Evolutionary conservation across 2,797 vertebrate species (phyloP), one percentile per base, ranked within the genome.

Genomic region (Stomatorhinus walkeri): DNA sequence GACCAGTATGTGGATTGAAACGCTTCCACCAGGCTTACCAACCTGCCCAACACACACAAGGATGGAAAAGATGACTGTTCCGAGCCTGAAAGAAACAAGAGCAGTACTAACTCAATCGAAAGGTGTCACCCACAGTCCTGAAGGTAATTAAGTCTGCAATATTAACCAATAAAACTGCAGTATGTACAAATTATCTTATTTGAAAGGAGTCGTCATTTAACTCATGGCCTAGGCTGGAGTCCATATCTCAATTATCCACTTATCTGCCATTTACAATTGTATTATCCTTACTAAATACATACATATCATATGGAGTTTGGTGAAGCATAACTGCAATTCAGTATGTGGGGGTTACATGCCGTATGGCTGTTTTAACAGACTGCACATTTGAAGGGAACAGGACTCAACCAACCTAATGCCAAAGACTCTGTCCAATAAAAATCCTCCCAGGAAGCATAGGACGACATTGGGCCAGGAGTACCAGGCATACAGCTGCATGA

Each of bases 401-500:
- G 10, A 85, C 8, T 52, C 24, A 19, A 89, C 12, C 88, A 94
- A 99, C 98, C 98, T 94, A 93, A 99, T 97, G n/a, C 98, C 98
- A 94, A 99, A 99, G 0, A 99, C 96, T 87, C 97, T 94, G 92
- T 99, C 98, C 7, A 99, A 94, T 64, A 99, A 92, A 93, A 99
- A 99, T 0, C 98, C 98, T 10, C 98, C 98, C 2, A 99, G 95
- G 92, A 99, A 99, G 93, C 98, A 99, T 22, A 99, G 96, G 1
- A 99, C 72, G n/a, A 99, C 98, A 0, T 99, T 99, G 89, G 98
- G 98, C 98, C 98, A 99, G 1, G 98, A 99, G 91, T 99, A 99
- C 97, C 98, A 99, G 51, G 98, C 97, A 16, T 99, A 99, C 3
- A 99, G 94, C 0, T 97, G 94, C 98, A 99, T 99, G 94, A 99